phyloP scores from a whole-genome alignment of 2,888 invertebrate species.

The Chloroclysta siterata region DNA sequence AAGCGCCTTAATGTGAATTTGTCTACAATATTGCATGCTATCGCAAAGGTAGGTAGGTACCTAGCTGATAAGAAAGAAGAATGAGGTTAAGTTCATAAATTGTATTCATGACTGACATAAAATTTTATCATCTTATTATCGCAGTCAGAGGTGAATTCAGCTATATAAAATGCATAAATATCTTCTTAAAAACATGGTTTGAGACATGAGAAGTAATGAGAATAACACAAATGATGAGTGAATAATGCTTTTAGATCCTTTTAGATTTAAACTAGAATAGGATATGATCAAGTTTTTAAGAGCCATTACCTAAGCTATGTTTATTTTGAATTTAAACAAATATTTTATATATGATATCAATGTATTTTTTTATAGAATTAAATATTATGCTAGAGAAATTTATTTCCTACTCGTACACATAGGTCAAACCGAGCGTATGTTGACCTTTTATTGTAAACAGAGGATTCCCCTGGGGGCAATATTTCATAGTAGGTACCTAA shows the following conservation, averaged over 20 bases:
- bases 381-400: no score
- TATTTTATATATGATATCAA: no score
- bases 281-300: no score
- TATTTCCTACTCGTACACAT: constrained; percentile 5
- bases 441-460: constrained; percentile 53
- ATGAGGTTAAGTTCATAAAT: constrained; percentile 54
- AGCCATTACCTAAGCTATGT: no score
- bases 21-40: not conserved
- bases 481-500: constrained; percentile 45
- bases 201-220: not conserved
- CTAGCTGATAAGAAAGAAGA: constrained; percentile 46
- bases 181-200: not conserved
- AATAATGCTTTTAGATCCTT: not conserved
- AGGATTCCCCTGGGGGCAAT: constrained; percentile 41
- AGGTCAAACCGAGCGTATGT: constrained; percentile 33
- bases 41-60: constrained; percentile 1
- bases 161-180: constrained; percentile 6
- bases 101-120: constrained; percentile 38
- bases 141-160: constrained; percentile 41
- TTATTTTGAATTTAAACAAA: no score
- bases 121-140: constrained; percentile 36
- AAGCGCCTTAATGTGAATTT: not conserved
- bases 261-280: no score
- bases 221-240: not conserved
- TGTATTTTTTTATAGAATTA: no score